phyloP scores from a whole-genome alignment of 2,888 invertebrate genomes.

The Agrenia bidenticulata region DNA sequence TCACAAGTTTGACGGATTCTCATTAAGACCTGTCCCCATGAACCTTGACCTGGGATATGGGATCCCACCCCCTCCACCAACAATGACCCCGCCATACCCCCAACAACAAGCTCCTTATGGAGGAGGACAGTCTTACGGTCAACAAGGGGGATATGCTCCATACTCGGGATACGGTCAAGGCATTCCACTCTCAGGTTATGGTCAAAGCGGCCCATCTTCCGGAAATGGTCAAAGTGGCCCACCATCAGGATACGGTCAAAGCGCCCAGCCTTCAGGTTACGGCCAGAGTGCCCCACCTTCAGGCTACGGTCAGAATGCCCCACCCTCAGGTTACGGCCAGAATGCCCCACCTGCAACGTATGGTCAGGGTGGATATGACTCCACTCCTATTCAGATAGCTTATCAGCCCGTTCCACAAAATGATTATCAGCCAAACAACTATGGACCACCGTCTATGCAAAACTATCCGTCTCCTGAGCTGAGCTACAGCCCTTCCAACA shows the following conservation, averaged over 20 bases:
- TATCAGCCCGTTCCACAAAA: slow-evolving; percentile 9
- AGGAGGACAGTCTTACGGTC: neutral
- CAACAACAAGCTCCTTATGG: slow-evolving; percentile 10
- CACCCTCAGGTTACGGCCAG: slow-evolving; percentile 3
- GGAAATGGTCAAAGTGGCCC: too few species aligned
- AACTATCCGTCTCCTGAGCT: slow-evolving; percentile 1
- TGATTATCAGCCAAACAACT: neutral
- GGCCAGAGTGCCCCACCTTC: neutral
- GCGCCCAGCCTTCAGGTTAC: neutral
- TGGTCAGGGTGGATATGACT: neutral
- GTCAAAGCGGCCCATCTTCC: neutral
- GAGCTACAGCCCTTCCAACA: slow-evolving; percentile 8
- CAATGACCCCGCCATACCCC: slow-evolving; percentile 2
- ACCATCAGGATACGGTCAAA: slow-evolving; percentile 1
- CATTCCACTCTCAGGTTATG: neutral
- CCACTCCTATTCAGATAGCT: neutral
- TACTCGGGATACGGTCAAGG: slow-evolving; percentile 9
- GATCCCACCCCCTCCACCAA: slow-evolving; percentile 35
- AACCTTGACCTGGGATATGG: slow-evolving; percentile 42
- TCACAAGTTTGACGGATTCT: slow-evolving; percentile 55
- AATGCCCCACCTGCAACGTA: neutral
- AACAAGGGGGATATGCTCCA: neutral
- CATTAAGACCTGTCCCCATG: slow-evolving; percentile 54
- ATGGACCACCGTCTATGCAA: slow-evolving; percentile 9
- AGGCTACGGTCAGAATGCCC: neutral